A percentile compares a stretch with the other conserved stretches of the same genome.
These are phyloP conservation scores for Patella depressa DNA, from an alignment of 2,888 invertebrate species.

Conservation along the genomic window DNA sequence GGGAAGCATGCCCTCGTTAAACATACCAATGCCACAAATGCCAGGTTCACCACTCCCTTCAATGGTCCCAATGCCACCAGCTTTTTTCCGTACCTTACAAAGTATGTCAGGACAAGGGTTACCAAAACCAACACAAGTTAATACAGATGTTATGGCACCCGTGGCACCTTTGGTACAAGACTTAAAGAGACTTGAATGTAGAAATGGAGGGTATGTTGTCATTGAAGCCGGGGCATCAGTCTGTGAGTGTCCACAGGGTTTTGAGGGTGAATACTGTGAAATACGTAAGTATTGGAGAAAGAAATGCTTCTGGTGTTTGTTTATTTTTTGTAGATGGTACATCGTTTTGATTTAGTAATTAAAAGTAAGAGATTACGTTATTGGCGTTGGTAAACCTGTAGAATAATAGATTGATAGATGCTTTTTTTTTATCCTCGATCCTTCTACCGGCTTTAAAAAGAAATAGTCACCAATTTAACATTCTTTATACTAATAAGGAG, in stretches of 20 bases:
- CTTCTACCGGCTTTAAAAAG: too few relatives aligned
- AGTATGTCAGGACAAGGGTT: neutral
- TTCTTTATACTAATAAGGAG: too few relatives aligned
- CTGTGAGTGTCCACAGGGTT: conserved; percentile 19
- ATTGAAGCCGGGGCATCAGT: conserved; percentile 4
- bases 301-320: neutral
- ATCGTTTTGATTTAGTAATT: neutral
- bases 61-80: neutral
- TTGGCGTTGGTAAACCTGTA: too few relatives aligned
- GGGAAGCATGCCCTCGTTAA: neutral
- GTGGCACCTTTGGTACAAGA: neutral
- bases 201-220: conserved; percentile 13
- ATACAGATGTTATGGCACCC: neutral
- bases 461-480: too few relatives aligned
- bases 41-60: neutral
- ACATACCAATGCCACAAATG: too few relatives aligned
- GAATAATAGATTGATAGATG: too few relatives aligned
- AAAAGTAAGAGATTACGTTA: too few relatives aligned
- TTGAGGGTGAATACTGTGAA: conserved; percentile 20
- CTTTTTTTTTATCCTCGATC: too few relatives aligned
- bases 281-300: conserved; percentile 15
- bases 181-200: neutral
- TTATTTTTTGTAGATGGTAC: neutral
- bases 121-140: neutral
- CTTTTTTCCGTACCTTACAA: neutral